Conservation (phyloP, 1,140 invertebrate genomes). For the Drosophila bipectinata region DNA sequence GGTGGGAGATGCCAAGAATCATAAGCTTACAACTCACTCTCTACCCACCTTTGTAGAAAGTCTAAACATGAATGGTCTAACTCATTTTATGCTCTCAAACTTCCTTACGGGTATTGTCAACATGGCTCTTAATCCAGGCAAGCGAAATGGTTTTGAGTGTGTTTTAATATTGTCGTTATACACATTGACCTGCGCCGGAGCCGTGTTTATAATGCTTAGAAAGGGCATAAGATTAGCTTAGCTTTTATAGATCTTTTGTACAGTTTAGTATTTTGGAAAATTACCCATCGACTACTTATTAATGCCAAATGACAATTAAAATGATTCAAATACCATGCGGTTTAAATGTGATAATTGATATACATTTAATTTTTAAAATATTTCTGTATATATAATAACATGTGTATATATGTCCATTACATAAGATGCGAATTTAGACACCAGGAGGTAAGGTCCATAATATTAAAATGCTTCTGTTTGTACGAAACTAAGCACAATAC, state of each 20-base stretch:
- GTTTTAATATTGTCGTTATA: conserved; percentile 57
- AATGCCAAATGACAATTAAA: no score
- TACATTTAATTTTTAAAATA: background rate
- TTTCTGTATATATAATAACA: background rate
- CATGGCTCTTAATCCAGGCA: conserved; percentile 40
- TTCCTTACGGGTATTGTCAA: conserved; percentile 68
- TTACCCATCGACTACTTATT: no score
- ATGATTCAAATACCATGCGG: no score
- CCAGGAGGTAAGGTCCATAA: background rate
- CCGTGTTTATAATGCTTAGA: conserved; percentile 50
- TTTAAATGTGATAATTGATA: no score
- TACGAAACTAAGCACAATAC: background rate
- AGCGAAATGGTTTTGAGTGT: conserved; percentile 25
- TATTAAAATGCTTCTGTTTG: background rate
- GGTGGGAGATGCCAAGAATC: conserved; percentile 1
- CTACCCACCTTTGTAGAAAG: conserved; percentile 55
- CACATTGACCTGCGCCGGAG: conserved; percentile 37
- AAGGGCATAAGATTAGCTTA: conserved; percentile 64
- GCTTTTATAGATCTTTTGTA: no score
- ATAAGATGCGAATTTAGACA: background rate
- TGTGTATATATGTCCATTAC: background rate
- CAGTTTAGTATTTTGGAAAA: no score
- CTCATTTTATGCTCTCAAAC: conserved; percentile 64
- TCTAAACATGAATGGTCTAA: conserved; percentile 61
- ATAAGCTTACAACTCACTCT: background rate